Percentiles rank a stretch among this genome's conserved stretches.
phyloP scores from a whole-genome alignment of 2,797 vertebrate genomes.

The Hypotaenidia okinawae region DNA sequence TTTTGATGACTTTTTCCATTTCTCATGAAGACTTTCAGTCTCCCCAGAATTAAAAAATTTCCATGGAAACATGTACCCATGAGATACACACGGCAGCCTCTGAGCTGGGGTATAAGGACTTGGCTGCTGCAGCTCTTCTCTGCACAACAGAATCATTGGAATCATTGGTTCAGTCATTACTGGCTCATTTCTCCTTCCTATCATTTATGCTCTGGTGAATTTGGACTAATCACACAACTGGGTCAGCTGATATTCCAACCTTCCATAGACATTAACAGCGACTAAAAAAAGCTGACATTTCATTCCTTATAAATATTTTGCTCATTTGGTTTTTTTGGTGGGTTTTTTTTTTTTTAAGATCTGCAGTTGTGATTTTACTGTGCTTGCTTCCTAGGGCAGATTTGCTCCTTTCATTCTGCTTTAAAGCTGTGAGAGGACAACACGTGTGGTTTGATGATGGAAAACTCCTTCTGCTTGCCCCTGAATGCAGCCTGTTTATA shows the following conservation, averaged over 20 bases:
- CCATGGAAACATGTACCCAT: constrained; percentile 25
- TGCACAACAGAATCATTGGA: too few species aligned
- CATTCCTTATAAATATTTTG: not conserved
- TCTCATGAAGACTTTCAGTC: not conserved
- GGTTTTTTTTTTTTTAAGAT: too few species aligned
- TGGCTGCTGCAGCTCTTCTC: not conserved
- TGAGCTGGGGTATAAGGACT: not conserved
- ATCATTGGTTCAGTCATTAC: not conserved
- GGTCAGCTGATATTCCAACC: not conserved
- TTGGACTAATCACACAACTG: not conserved
- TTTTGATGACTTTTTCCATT: not conserved
- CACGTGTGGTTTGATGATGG: not conserved
- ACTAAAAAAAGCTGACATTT: not conserved
- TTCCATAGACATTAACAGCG: not conserved
- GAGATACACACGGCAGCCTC: not conserved
- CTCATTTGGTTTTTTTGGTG: not conserved
- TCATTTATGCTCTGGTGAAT: not conserved
- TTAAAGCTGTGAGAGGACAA: not conserved
- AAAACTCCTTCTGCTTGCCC: not conserved
- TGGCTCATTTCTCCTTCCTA: not conserved
- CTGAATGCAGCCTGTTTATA: not conserved
- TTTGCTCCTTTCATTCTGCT: not conserved
- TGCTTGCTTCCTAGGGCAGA: not conserved
- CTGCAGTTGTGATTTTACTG: not conserved
- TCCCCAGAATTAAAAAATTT: constrained; percentile 32